Evolutionary conservation across 2,888 invertebrate genomes (phyloP).

Genomic region (Linyphia triangularis): DNA sequence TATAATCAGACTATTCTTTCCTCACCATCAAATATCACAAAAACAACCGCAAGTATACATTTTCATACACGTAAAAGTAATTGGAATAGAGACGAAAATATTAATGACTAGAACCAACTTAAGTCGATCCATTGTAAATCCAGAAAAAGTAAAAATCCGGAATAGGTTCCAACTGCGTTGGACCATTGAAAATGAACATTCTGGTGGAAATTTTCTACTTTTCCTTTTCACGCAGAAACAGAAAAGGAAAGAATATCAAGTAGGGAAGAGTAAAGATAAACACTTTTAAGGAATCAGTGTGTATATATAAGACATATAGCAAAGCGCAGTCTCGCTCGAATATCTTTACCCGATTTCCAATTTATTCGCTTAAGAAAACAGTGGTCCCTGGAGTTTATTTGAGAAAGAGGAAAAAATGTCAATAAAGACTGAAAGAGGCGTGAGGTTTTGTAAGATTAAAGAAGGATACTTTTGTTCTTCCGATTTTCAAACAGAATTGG

Average conservation of each 20-base stretch:
- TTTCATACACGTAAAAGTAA: no score
- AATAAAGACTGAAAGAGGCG: neutral
- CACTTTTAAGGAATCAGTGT: neutral
- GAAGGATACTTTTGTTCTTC: no score
- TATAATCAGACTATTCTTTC: no score
- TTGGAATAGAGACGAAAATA: no score
- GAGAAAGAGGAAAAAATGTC: neutral
- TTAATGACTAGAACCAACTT: neutral
- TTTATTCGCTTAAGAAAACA: slow-evolving; percentile 33
- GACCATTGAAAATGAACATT: slow-evolving; percentile 48
- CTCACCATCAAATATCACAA: no score
- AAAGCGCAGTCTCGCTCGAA: neutral
- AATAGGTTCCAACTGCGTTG: neutral
- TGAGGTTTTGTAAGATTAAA: neutral
- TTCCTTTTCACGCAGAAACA: neutral
- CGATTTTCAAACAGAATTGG: no score
- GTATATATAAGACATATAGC: slow-evolving; percentile 17
- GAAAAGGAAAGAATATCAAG: slow-evolving; percentile 47
- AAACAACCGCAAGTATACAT: no score
- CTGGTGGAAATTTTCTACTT: slow-evolving; percentile 5
- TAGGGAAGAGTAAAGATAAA: slow-evolving; percentile 53
- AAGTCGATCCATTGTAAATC: neutral
- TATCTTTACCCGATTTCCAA: neutral
- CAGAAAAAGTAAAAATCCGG: neutral
- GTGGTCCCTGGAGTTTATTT: slow-evolving; percentile 11